Percentiles rank a stretch among this genome's conserved stretches.
Conservation (phyloP, 1,140 invertebrate genomes). For the Propsilocerus akamusi region DNA sequence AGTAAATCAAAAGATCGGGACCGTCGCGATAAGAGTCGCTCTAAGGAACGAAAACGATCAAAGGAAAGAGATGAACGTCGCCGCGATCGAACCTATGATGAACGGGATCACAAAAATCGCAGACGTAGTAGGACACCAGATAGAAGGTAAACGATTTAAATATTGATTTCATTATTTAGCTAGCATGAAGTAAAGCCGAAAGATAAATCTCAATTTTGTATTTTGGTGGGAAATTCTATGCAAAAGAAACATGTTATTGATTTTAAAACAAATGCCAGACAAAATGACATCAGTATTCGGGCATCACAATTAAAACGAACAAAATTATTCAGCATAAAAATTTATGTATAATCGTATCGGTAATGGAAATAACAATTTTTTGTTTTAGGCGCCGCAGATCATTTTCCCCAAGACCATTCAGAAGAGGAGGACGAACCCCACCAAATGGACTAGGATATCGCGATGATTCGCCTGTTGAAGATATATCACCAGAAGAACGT, state of each 20-base stretch:
- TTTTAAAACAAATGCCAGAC: constrained; percentile 2
- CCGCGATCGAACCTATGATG: constrained; percentile 16
- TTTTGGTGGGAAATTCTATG: not conserved
- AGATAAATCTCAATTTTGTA: constrained; percentile 10
- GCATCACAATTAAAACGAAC: too few species aligned
- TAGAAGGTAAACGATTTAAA: too few species aligned
- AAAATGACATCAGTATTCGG: too few species aligned
- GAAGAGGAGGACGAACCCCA: constrained; percentile 17
- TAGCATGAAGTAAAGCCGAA: constrained; percentile 4
- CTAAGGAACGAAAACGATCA: constrained; percentile 16
- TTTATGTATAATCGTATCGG: constrained; percentile 22
- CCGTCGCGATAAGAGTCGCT: constrained; percentile 10
- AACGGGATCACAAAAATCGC: constrained; percentile 16
- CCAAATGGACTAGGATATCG: constrained; percentile 17
- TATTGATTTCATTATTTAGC: not conserved
- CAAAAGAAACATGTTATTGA: too few species aligned
- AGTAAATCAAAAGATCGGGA: constrained; percentile 16
- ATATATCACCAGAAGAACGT: constrained; percentile 91
- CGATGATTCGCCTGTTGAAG: constrained; percentile 28
- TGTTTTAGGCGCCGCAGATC: constrained; percentile 14
- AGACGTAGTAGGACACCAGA: constrained; percentile 9
- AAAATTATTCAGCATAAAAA: constrained; percentile 5
- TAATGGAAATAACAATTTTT: not conserved
- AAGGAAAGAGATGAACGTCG: constrained; percentile 24
- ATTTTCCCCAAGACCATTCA: constrained; percentile 15